phyloP scores from a whole-genome alignment of 2,888 invertebrate species.

The Himalopsyche kuldschensis region DNA sequence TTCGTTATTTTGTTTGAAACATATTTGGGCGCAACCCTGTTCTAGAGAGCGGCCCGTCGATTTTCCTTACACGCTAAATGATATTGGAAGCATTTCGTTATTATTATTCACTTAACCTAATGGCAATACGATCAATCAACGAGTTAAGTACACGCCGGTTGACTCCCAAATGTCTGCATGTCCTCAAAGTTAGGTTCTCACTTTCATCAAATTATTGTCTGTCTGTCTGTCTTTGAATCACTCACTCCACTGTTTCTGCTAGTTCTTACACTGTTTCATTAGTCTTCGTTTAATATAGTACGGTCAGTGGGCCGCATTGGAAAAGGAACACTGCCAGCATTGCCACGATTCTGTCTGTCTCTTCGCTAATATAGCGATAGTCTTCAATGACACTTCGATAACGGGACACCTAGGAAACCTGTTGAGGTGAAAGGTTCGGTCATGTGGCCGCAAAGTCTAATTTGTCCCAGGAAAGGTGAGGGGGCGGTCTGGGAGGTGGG shows the following conservation, averaged over 20 bases:
- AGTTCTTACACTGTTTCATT: background rate
- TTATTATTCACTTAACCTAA: slow-evolving; percentile 38
- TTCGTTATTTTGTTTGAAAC: slow-evolving; percentile 15
- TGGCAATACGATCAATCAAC: slow-evolving; percentile 30
- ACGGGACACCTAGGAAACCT: background rate
- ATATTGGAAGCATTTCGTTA: slow-evolving; percentile 40
- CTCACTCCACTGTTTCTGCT: background rate
- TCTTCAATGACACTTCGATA: background rate
- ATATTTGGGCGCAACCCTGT: background rate
- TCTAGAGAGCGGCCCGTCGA: background rate
- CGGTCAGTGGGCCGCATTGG: background rate
- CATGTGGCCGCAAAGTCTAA: slow-evolving; percentile 71
- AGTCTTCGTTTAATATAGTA: no score
- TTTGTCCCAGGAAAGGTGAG: slow-evolving; percentile 75
- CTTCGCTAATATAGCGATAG: background rate
- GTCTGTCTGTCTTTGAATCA: background rate
- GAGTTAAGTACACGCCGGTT: slow-evolving; percentile 36
- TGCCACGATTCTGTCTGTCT: background rate
- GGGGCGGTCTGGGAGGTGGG: slow-evolving; percentile 61
- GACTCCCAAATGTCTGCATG: background rate
- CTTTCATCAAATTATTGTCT: background rate
- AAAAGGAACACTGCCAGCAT: background rate
- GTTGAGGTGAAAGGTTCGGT: slow-evolving; percentile 41
- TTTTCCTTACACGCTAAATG: slow-evolving; percentile 21
- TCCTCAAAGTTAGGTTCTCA: background rate